These are phyloP conservation scores for Centropyge bicolor DNA, from an alignment of 2,797 vertebrate genomes.

Conservation along the genomic window DNA sequence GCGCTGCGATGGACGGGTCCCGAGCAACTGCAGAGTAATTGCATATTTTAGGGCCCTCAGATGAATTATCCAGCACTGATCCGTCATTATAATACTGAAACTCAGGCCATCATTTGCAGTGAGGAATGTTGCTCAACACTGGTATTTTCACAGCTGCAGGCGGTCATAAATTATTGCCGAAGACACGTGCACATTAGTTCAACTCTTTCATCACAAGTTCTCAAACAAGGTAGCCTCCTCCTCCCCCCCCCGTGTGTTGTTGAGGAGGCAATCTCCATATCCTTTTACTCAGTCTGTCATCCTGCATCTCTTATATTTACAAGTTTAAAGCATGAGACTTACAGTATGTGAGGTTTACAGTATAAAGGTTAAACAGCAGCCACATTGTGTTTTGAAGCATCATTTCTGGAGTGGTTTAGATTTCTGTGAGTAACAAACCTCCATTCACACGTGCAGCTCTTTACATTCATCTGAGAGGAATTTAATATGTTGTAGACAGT, in stretches of 20 bases:
- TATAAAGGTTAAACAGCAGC: background rate
- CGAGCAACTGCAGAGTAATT: constrained; percentile 73
- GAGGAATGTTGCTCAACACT: constrained; percentile 75
- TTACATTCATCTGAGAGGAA: background rate
- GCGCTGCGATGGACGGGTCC: constrained; percentile 70
- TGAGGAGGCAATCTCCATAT: background rate
- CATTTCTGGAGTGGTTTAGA: background rate
- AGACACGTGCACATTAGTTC: constrained; percentile 62
- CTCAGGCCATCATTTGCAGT: constrained; percentile 61
- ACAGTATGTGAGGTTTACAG: background rate
- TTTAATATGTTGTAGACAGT: background rate
- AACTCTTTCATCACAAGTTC: constrained; percentile 68
- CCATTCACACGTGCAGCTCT: background rate
- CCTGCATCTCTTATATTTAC: background rate
- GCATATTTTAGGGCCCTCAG: constrained; percentile 78
- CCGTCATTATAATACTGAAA: constrained; percentile 69
- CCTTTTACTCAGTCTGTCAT: background rate
- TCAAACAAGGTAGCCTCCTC: constrained; percentile 57
- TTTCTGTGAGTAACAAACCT: background rate
- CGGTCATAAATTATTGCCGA: constrained; percentile 74
- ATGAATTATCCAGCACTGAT: constrained; percentile 79
- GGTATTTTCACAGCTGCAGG: constrained; percentile 81
- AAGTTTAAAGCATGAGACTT: background rate
- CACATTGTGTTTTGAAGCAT: background rate
- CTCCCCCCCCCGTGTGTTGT: background rate